phyloP scores from a whole-genome alignment of 2,888 invertebrate genomes.

The Agriopis leucophaearia region DNA sequence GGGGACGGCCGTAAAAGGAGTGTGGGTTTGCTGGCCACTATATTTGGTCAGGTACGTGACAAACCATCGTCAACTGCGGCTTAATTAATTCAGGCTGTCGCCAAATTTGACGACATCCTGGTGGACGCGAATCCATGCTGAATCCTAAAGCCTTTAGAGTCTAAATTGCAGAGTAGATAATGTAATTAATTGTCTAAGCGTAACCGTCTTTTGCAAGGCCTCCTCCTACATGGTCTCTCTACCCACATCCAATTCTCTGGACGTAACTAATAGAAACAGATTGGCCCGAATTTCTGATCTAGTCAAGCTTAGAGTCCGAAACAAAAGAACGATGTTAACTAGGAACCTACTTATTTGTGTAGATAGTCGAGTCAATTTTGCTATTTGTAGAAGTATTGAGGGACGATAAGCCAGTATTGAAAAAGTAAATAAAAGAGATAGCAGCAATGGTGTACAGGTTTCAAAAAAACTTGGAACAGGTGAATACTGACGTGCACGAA shows the following conservation, averaged over 20 bases:
- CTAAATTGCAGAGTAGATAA: conserved; percentile 57
- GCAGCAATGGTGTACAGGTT: conserved; percentile 44
- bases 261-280: conserved; percentile 63
- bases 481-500: conserved; percentile 45
- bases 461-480: conserved; percentile 46
- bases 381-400: conserved; percentile 34
- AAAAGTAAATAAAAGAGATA: conserved; percentile 41
- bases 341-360: conserved; percentile 14
- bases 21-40: conserved; percentile 67
- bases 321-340: conserved; percentile 24
- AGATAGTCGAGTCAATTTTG: conserved; percentile 37
- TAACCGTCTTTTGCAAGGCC: conserved; percentile 79
- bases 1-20: conserved; percentile 72
- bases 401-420: conserved; percentile 45
- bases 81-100: conserved; percentile 80
- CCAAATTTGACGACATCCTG: conserved; percentile 73
- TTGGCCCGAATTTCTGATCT: conserved; percentile 68
- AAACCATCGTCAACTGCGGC: conserved; percentile 59
- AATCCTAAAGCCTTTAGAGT: conserved; percentile 66
- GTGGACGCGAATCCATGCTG: conserved; percentile 64
- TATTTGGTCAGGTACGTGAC: conserved; percentile 83
- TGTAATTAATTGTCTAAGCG: conserved; percentile 65
- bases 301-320: conserved; percentile 25
- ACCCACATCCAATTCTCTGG: conserved; percentile 82
- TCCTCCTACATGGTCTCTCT: conserved; percentile 78